These are phyloP conservation scores for Tinamus guttatus DNA, from an alignment of 2,113 vertebrate genomes.

Conservation along the genomic window DNA sequence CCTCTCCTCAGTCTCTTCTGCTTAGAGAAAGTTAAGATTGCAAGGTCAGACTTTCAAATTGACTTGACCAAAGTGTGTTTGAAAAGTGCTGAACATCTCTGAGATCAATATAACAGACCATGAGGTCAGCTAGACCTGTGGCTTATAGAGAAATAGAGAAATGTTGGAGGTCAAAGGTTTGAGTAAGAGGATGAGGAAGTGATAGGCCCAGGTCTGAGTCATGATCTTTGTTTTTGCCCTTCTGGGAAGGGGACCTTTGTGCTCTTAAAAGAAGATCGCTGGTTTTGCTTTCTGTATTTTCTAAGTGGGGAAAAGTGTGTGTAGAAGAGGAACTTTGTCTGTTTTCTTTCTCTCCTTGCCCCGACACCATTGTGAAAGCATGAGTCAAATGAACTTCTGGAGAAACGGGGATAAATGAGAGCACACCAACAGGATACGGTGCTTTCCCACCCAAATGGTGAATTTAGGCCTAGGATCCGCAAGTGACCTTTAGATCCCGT, in stretches of 20 bases:
- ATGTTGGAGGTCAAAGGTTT: constrained; percentile 9
- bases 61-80: background rate
- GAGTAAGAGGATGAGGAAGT: constrained; percentile 28
- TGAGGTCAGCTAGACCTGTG: background rate
- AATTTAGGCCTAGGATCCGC: background rate
- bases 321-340: background rate
- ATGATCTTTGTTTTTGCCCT: background rate
- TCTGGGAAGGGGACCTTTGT: background rate
- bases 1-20: background rate
- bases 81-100: background rate
- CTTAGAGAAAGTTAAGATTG: background rate
- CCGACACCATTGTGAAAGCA: background rate
- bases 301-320: background rate
- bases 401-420: background rate
- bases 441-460: background rate
- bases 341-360: background rate
- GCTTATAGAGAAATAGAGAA: background rate
- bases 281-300: constrained; percentile 39
- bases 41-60: background rate
- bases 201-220: constrained; percentile 7
- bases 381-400: background rate
- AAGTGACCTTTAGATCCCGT: background rate
- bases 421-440: background rate
- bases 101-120: background rate
- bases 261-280: background rate